These are phyloP conservation scores for Phaetusa simplex DNA, from an alignment of 2,113 vertebrate species.

Conservation along the genomic window DNA sequence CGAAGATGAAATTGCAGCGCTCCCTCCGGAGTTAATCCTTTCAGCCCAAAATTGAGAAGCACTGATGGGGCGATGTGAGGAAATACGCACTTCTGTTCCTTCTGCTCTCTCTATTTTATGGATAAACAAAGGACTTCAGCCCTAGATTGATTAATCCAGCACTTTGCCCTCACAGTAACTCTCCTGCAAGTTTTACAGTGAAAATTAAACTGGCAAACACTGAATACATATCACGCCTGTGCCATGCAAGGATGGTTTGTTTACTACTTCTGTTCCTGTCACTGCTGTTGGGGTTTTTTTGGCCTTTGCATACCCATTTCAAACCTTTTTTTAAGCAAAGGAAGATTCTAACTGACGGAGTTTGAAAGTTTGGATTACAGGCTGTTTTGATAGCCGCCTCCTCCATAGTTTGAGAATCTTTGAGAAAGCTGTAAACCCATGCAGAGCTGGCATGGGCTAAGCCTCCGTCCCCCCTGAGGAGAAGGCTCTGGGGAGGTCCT, in stretches of 20 bases:
- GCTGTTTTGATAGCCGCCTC: neutral
- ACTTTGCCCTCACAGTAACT: neutral
- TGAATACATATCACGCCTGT: no score
- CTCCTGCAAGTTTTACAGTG: neutral
- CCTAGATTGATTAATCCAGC: neutral
- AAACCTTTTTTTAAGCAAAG: neutral
- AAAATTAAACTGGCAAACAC: neutral
- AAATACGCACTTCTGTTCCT: neutral
- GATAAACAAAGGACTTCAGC: neutral
- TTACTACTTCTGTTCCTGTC: neutral
- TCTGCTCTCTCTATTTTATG: neutral
- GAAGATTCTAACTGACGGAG: neutral
- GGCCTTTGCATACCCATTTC: neutral
- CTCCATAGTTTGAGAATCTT: neutral
- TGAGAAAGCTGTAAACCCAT: neutral
- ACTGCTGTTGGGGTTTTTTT: neutral
- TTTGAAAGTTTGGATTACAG: neutral
- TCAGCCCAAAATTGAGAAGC: neutral
- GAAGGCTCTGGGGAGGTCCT: neutral
- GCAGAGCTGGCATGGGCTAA: neutral
- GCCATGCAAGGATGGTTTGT: neutral
- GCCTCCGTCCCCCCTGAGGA: neutral
- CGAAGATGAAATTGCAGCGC: neutral
- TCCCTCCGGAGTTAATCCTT: slow-evolving; percentile 16
- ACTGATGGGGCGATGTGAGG: neutral